Percentiles rank a stretch among this genome's conserved stretches.
These are phyloP conservation scores for Galerucella pusilla DNA, from an alignment of 2,888 invertebrate genomes.

Conservation along the genomic window DNA sequence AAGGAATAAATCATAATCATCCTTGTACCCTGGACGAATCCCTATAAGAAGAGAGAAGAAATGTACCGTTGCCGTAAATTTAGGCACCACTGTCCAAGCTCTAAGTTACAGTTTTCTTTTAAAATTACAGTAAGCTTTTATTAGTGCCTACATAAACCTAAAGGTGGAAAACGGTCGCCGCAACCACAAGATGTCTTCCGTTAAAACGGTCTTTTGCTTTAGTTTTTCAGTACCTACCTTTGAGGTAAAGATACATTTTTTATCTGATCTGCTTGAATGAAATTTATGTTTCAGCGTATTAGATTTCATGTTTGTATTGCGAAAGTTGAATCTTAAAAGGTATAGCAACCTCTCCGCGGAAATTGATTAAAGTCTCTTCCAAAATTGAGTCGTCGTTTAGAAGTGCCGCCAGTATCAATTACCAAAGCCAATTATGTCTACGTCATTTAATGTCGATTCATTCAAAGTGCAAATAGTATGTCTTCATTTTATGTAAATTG, in stretches of 20 bases:
- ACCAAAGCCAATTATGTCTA: constrained; percentile 6
- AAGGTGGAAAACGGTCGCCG: too few species aligned
- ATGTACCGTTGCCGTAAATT: too few species aligned
- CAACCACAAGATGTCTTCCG: too few species aligned
- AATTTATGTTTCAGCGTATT: neutral
- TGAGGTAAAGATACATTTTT: neutral
- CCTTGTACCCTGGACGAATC: too few species aligned
- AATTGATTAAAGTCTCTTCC: constrained; percentile 13
- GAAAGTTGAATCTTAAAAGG: neutral
- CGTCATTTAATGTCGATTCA: neutral
- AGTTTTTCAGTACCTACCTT: too few species aligned
- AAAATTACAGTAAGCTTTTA: too few species aligned
- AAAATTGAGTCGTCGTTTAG: constrained; percentile 2
- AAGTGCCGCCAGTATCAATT: constrained; percentile 12
- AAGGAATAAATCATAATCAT: too few species aligned
- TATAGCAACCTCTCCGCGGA: neutral
- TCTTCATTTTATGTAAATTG: neutral
- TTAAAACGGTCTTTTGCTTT: too few species aligned
- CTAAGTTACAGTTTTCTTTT: too few species aligned
- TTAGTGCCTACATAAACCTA: too few species aligned
- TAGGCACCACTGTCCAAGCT: too few species aligned
- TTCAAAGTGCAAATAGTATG: neutral
- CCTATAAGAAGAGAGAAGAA: too few species aligned
- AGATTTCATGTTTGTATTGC: neutral
- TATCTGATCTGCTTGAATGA: neutral